Conservation (phyloP, 2,797 vertebrate species). For the Onychomys torridus region DNA sequence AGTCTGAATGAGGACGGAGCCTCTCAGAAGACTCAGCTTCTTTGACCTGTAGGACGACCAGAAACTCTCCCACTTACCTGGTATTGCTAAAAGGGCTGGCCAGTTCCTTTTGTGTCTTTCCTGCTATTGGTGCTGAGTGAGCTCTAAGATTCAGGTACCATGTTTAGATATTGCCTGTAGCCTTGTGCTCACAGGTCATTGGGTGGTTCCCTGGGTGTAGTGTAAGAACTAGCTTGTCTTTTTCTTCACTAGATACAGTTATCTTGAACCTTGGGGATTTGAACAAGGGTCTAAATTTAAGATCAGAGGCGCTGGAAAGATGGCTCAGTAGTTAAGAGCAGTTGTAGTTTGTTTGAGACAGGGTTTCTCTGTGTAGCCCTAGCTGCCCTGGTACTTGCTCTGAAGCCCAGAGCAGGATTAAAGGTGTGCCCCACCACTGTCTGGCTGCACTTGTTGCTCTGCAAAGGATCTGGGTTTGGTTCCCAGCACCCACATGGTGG, state of each 20-base stretch:
- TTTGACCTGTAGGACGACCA: background rate
- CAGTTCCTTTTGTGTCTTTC: background rate
- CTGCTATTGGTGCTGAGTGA: conserved; percentile 1
- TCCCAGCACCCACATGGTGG: background rate
- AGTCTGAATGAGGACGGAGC: background rate
- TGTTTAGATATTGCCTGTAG: conserved; percentile 20
- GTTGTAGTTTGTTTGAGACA: background rate
- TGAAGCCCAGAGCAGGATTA: background rate
- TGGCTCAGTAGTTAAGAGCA: background rate
- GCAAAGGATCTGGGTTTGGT: background rate
- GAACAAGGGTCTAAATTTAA: conserved; percentile 63
- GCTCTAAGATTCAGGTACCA: background rate
- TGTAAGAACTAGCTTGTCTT: conserved; percentile 32
- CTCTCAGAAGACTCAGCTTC: background rate
- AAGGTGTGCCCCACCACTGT: background rate
- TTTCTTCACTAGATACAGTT: conserved; percentile 14
- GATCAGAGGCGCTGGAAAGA: background rate
- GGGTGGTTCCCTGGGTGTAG: background rate
- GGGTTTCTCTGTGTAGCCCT: background rate
- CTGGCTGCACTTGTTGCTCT: background rate
- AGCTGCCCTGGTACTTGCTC: background rate
- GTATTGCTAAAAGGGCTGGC: background rate
- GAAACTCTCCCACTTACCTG: background rate
- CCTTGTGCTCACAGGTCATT: background rate
- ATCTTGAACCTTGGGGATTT: conserved; percentile 18